Evolutionary conservation across 2,113 vertebrate species (phyloP).

Genomic region (Emydura subglobosa): DNA sequence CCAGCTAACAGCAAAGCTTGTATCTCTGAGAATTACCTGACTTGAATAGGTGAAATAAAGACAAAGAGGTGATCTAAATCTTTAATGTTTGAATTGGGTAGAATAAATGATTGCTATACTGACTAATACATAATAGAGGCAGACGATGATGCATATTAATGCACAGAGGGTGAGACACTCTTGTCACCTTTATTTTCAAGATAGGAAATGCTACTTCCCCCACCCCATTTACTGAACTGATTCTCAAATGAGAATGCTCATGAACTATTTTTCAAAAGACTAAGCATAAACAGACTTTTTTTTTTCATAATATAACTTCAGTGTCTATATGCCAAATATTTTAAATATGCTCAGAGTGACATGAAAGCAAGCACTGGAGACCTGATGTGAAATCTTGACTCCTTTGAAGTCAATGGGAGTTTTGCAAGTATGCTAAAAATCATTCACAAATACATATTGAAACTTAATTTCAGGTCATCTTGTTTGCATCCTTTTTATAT

Average conservation of each 20-base stretch:
- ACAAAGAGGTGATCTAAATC: not conserved
- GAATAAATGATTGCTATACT: not conserved
- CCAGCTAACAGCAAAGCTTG: not conserved
- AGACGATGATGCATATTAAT: accelerated
- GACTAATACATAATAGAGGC: not conserved
- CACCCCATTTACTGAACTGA: not conserved
- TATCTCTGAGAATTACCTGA: not conserved
- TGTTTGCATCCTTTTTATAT: not conserved
- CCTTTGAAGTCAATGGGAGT: not conserved
- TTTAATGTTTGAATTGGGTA: not conserved
- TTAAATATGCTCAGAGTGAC: not conserved
- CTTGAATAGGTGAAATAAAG: not conserved
- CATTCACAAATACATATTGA: not conserved
- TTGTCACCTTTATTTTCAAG: not conserved
- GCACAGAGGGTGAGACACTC: not conserved
- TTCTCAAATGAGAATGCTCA: not conserved
- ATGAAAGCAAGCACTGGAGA: accelerated
- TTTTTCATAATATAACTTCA: not conserved
- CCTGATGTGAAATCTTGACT: accelerated
- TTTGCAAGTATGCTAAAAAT: not conserved
- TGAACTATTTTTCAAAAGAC: not conserved
- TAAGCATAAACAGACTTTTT: not conserved
- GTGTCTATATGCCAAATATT: not conserved
- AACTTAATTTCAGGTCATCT: not conserved
- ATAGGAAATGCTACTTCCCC: not conserved